Percentiles rank a stretch among this genome's conserved stretches.
These are phyloP conservation scores for Lycorma delicatula DNA, from an alignment of 1,140 invertebrate species.

Conservation along the genomic window DNA sequence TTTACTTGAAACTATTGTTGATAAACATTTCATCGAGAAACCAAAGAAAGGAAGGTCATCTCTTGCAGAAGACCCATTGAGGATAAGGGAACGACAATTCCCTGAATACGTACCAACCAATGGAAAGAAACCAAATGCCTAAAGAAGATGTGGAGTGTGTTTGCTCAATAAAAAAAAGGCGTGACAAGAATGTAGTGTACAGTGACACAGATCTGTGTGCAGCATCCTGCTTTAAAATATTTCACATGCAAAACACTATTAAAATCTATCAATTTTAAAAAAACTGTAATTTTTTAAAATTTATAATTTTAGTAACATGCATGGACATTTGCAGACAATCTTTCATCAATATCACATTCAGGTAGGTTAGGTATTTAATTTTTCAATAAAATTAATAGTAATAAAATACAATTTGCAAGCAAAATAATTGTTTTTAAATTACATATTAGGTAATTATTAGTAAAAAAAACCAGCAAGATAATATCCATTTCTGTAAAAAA, in stretches of 20 bases:
- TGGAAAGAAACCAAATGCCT: not conserved
- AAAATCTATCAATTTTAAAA: too few species aligned
- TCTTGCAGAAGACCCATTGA: constrained; percentile 1
- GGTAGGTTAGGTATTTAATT: too few species aligned
- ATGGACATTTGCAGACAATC: too few species aligned
- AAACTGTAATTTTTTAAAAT: too few species aligned
- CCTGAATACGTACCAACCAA: constrained; percentile 2
- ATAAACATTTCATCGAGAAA: constrained; percentile 1
- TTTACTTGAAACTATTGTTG: constrained; percentile 1
- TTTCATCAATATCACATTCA: too few species aligned
- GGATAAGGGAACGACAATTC: constrained; percentile 5
- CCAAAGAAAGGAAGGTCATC: constrained; percentile 9
- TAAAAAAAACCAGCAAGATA: too few species aligned
- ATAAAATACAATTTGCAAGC: too few species aligned
- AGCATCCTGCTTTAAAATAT: constrained; percentile 7
- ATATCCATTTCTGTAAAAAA: too few species aligned
- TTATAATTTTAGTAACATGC: too few species aligned
- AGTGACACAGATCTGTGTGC: constrained; percentile 1
- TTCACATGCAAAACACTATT: constrained; percentile 7
- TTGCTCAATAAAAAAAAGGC: not conserved
- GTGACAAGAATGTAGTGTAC: not conserved
- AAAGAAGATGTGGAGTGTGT: constrained; percentile 3
- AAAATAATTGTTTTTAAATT: too few species aligned
- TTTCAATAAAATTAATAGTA: too few species aligned
- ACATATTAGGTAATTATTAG: too few species aligned